Evolutionary conservation across 2,797 vertebrate genomes (phyloP), one percentile per base, ranked within the genome.

Genomic region (Arrhamphus sclerolepis): DNA sequence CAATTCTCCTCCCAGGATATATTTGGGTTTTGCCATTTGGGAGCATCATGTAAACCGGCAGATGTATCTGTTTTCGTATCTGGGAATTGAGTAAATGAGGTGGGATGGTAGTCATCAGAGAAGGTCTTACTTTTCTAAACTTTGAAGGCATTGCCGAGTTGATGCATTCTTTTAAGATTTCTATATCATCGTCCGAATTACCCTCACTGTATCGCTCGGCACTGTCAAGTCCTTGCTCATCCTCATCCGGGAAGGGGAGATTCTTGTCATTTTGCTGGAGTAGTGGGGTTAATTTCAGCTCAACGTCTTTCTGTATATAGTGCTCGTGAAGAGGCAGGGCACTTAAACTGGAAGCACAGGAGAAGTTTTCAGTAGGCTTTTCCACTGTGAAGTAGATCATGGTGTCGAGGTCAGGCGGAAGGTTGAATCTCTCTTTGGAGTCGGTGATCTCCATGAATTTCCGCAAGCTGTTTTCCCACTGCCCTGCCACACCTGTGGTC

Each of bases 381-480:
- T 99, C 98, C 78, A 97, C 95, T 0, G 97, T 99, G 82, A 99
- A 99, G 81, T 98, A 98, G 55, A 98, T 96, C 89, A 97, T 97
- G 51, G 95, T 94, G 60, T 99, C 98, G 43, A 98, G 89, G 67
- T 98, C 98, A 1, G 94, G 93, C 4, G 97, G 96, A 46, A 97
- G 92, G 84, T 95, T 96, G 78, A 97, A 95, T 50, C 95, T 94
- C 46, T 99, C 97, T 38, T 98, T 97, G 39, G 96, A 96, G 80
- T 98, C 98, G 0, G 96, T 92, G 2, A 98, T 96, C 82, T 99
- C 97, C 94, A 98, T 94, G 81, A 97, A 97, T 52, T 95, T 98
- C 34, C 94, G 92, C 68, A 98, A 92, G 0, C 95, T 97, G 80
- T 88, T 96, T 81, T 98, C 97, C 96, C 96, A 98, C 64, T 97